A percentile compares a stretch with the other conserved stretches of the same genome.
Evolutionary conservation across 2,113 vertebrate genomes (phyloP).

Genomic region (Cryptomyrus ogoouensis): DNA sequence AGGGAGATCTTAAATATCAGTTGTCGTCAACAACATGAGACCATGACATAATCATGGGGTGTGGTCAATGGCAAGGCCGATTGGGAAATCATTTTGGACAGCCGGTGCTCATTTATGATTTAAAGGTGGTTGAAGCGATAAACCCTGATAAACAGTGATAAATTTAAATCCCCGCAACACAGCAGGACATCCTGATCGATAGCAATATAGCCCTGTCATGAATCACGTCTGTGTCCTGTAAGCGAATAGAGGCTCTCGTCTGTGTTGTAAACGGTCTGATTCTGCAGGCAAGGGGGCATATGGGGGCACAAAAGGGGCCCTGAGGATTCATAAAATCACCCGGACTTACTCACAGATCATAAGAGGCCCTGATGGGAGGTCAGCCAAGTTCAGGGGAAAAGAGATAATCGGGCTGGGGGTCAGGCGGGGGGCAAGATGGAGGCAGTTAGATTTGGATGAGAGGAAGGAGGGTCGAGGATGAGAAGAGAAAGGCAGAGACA

Average conservation of each 20-base stretch:
- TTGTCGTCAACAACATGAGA: background rate
- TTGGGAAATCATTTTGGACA: background rate
- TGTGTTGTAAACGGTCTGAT: background rate
- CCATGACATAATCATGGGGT: background rate
- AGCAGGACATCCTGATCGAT: background rate
- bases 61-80: background rate
- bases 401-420: background rate
- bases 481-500: background rate
- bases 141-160: background rate
- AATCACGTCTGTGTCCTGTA: background rate
- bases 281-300: background rate
- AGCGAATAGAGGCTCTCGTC: background rate
- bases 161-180: background rate
- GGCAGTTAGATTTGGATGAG: background rate
- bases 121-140: background rate
- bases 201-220: background rate
- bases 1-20: background rate
- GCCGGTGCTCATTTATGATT: background rate
- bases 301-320: background rate
- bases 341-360: background rate
- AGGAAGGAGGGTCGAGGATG: background rate
- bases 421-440: background rate
- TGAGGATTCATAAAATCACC: background rate
- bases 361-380: background rate
- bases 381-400: background rate